Base-by-base conservation (phyloP, 2,797 vertebrate genomes). In the Coregonus ussuriensis region DNA sequence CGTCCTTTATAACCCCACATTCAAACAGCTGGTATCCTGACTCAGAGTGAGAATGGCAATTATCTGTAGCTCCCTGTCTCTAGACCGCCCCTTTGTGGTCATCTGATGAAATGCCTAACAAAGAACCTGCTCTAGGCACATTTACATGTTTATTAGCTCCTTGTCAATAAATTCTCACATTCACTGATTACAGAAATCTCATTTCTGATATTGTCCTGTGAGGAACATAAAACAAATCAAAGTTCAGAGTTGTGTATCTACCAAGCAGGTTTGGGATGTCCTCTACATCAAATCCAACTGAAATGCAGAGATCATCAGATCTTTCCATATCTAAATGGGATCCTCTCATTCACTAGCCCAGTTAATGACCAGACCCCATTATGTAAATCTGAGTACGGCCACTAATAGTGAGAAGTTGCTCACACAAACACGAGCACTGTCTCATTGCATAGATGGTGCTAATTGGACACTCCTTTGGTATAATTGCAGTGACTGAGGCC, bases 351-450 rank as follows among this genome's bases (percentile, higher is more conserved):
- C 79, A 82, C 88, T 87, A 87, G 92, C 83, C 88, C 92, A 87
- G 93, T 94, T 94, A 93, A 93, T 90, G 92, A 90, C 89, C 90
- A 91, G 87, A 88, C 87, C 85, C 92, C 94, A 94, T 94, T 94
- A 94, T 94, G 94, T 91, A 94, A 94, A 94, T 95, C 84, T 86
- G 85, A 88, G 82, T 83, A 74, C 83, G 81, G 83, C 82, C 89
- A 91, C 88, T 89, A 91, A 88, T 88, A 88, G 89, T 80, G 88
- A 89, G 91, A 91, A 93, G 91, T 92, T 91, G 84, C 89, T 87
- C 89, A 84, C 87, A 92, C 88, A 92, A 90, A 91, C 91, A 91
- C 84, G 83, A 92, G 90, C 90, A 88, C 90, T 87, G 86, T 92
- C 90, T 91, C 91, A 88, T 93, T 90, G 91, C 91, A 79, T 86